These are phyloP conservation scores for Cynocephalus volans DNA, from an alignment of 2,113 vertebrate species.

Conservation along the genomic window DNA sequence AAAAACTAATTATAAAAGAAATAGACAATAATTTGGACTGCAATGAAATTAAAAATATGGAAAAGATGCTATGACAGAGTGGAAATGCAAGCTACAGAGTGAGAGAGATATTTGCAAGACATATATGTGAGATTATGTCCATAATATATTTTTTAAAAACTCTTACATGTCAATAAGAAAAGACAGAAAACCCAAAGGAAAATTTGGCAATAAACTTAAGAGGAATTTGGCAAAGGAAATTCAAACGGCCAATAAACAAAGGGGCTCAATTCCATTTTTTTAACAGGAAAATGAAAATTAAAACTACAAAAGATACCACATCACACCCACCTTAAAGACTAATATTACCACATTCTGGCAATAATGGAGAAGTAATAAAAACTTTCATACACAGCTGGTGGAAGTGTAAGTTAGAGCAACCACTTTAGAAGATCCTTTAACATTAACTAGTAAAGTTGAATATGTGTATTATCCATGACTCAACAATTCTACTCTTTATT, in stretches of 20 bases:
- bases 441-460: not conserved
- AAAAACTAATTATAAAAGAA: not conserved
- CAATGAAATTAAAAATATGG: not conserved
- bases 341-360: not conserved
- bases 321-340: not conserved
- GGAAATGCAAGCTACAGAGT: not conserved
- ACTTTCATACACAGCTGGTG: not conserved
- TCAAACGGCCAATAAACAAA: not conserved
- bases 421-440: not conserved
- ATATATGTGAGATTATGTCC: no score
- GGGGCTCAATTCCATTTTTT: not conserved
- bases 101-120: not conserved
- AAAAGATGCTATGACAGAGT: not conserved
- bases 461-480: not conserved
- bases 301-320: not conserved
- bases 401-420: not conserved
- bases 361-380: not conserved
- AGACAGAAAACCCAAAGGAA: not conserved
- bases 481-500: not conserved
- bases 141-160: not conserved
- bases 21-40: not conserved
- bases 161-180: not conserved
- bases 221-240: conserved; percentile 3
- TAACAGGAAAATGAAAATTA: not conserved
- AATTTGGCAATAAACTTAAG: not conserved